phyloP scores from a whole-genome alignment of 2,797 vertebrate species.

The Sparus aurata region DNA sequence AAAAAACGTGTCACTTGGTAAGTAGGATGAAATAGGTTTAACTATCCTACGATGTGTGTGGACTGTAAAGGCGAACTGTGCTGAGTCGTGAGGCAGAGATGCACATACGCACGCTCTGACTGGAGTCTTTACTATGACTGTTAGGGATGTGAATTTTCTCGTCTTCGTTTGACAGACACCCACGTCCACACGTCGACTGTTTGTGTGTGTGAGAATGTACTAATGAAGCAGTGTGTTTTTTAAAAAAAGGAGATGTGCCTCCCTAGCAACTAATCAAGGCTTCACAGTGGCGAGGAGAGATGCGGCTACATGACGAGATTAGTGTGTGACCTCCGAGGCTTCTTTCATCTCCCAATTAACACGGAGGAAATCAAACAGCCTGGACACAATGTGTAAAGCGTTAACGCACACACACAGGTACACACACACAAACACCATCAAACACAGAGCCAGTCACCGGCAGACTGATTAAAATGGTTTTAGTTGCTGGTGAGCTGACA shows the following conservation, averaged over 20 bases:
- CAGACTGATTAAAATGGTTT: slow-evolving; percentile 65
- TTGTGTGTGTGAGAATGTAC: slow-evolving; percentile 4
- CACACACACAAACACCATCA: slow-evolving; percentile 38
- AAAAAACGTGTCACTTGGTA: slow-evolving; percentile 20
- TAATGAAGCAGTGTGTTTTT: slow-evolving; percentile 66
- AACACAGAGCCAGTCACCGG: slow-evolving; percentile 35
- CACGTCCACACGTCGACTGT: slow-evolving; percentile 23
- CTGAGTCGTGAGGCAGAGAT: slow-evolving; percentile 22
- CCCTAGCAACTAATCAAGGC: slow-evolving; percentile 71
- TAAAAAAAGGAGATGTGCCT: slow-evolving; percentile 48
- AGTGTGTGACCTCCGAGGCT: slow-evolving; percentile 74
- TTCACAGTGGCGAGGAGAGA: slow-evolving; percentile 59
- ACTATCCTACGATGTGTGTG: slow-evolving; percentile 1
- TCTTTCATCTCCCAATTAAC: slow-evolving; percentile 83
- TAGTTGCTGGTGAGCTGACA: slow-evolving; percentile 55
- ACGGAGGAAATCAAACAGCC: slow-evolving; percentile 66
- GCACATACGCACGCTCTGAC: slow-evolving; percentile 23
- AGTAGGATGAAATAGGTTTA: slow-evolving; percentile 21
- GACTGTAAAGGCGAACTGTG: slow-evolving; percentile 26
- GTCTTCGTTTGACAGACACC: slow-evolving; percentile 45
- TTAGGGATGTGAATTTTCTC: slow-evolving; percentile 63
- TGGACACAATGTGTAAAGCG: slow-evolving; percentile 47
- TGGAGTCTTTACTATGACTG: slow-evolving; percentile 38
- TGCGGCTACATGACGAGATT: slow-evolving; percentile 71
- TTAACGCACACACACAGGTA: slow-evolving; percentile 39